These are phyloP conservation scores for Cephalopholis sonnerati DNA, from an alignment of 2,113 vertebrate genomes.

Conservation along the genomic window DNA sequence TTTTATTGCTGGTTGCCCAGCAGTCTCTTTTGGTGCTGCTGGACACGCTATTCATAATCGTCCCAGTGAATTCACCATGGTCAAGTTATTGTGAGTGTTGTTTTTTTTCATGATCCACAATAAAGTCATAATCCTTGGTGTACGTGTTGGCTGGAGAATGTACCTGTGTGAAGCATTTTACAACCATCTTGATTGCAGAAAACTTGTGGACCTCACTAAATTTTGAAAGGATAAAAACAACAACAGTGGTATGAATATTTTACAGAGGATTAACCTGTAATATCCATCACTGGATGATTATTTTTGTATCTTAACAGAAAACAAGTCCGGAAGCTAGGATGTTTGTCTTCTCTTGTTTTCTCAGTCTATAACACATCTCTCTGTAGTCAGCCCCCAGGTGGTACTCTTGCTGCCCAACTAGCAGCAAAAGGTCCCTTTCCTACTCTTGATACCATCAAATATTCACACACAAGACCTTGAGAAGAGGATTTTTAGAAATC, in stretches of 20 bases:
- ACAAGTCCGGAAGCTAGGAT: slow-evolving; percentile 3
- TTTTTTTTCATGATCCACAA: too few species aligned
- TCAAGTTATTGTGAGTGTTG: too few species aligned
- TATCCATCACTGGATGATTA: background rate
- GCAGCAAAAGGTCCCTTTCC: slow-evolving; percentile 20
- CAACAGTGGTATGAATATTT: slow-evolving; percentile 24
- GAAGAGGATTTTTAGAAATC: slow-evolving; percentile 33
- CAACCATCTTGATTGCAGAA: background rate
- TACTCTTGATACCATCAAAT: slow-evolving; percentile 48
- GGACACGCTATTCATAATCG: too few species aligned
- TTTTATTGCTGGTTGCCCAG: too few species aligned
- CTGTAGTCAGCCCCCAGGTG: slow-evolving; percentile 30
- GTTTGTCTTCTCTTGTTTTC: slow-evolving; percentile 41
- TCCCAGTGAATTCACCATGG: too few species aligned
- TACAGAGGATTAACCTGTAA: slow-evolving; percentile 4
- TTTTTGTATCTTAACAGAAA: background rate
- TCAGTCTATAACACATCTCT: slow-evolving; percentile 20
- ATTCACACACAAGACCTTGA: slow-evolving; percentile 50
- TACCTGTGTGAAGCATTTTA: background rate
- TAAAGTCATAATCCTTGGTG: background rate
- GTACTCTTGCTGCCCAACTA: slow-evolving; percentile 25
- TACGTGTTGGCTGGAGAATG: background rate
- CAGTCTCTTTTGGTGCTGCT: too few species aligned
- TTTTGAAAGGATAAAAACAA: slow-evolving; percentile 5
- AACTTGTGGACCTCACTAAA: background rate